Evolutionary conservation across 2,888 invertebrate species (phyloP), one percentile per base, ranked within the genome.

Genomic region (Harpalus rufipes): DNA sequence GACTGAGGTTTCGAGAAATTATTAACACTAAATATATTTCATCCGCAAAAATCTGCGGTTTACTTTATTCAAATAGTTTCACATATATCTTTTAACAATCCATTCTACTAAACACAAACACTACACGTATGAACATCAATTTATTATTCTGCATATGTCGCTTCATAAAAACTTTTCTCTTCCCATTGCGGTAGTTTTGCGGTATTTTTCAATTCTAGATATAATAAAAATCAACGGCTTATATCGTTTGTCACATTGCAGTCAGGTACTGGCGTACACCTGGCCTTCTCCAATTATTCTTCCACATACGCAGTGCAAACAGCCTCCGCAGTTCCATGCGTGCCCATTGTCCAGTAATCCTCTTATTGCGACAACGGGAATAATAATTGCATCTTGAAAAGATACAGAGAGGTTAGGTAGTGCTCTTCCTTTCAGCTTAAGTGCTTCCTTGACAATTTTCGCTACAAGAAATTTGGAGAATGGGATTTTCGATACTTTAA

Each of bases 371-470:
- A 68, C 83, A 83, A 83, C 83, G 16, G 41, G 83, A 83, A 76
- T 83, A 76, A 82, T 82, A 82, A 83, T 83, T 83, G 76, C 76
- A 76, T 82, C 68, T 65, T 68, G 82, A 72, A 83, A 58, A 83
- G 74, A 83, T 83, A 76, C 83, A 56, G 61, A 8, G 51, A n/a
- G 18, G 82, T 81, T 86, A 83, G 56, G 44, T 51, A 51, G 44
- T 32, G 44, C 44, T 51, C 12, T 51, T 51, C 44, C 44, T 51
- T 41, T 85, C 84, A 81, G 25, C 44, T 82, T 79, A 78, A 78
- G 88, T 88, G 88, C 81, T 88, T 87, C 86, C 87, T 88, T 88
- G 88, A 88, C 87, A 87, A 85, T 87, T 88, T 86, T 85, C 86
- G 81, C 74, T 85, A 61, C 86, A 84, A 86, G 87, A 86, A 86